phyloP scores from a whole-genome alignment of 2,888 invertebrate species.

The Cryptocephalus moraei region DNA sequence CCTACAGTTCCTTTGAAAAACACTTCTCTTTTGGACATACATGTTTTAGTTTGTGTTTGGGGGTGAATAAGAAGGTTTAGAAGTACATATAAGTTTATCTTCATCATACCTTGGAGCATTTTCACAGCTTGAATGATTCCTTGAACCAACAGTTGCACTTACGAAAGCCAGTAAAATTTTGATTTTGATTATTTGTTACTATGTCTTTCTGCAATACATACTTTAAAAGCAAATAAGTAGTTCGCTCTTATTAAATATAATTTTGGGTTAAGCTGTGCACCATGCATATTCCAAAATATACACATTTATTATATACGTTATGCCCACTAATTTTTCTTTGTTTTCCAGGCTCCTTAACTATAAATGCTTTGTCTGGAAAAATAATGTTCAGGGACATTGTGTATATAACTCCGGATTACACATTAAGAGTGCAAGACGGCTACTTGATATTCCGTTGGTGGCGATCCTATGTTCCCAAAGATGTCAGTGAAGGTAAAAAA shows the following conservation, averaged over 20 bases:
- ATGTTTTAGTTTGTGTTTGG: too few relatives aligned
- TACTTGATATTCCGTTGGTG: slow-evolving; percentile 98
- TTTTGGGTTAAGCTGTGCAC: slow-evolving; percentile 25
- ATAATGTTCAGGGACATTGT: slow-evolving; percentile 96
- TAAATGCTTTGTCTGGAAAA: slow-evolving; percentile 94
- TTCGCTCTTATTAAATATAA: neutral
- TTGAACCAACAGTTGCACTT: too few relatives aligned
- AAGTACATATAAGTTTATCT: too few relatives aligned
- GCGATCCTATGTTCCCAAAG: slow-evolving; percentile 90
- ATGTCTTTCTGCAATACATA: too few relatives aligned
- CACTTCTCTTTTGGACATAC: too few relatives aligned
- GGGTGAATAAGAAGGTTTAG: too few relatives aligned
- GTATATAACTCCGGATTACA: slow-evolving; percentile 89
- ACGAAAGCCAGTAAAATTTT: too few relatives aligned
- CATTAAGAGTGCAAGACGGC: slow-evolving; percentile 88
- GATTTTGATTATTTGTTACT: too few relatives aligned
- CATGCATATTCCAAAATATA: slow-evolving; percentile 1
- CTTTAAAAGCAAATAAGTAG: too few relatives aligned
- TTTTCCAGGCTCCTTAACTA: slow-evolving; percentile 74
- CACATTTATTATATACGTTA: slow-evolving; percentile 5
- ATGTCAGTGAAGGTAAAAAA: slow-evolving; percentile 78
- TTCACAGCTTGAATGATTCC: too few relatives aligned
- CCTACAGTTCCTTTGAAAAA: too few relatives aligned
- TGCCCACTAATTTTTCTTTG: slow-evolving; percentile 21
- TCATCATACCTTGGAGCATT: too few relatives aligned